Evolutionary conservation across 2,888 invertebrate genomes (phyloP), one percentile per base, ranked within the genome.

Genomic region (Bugula neritina): DNA sequence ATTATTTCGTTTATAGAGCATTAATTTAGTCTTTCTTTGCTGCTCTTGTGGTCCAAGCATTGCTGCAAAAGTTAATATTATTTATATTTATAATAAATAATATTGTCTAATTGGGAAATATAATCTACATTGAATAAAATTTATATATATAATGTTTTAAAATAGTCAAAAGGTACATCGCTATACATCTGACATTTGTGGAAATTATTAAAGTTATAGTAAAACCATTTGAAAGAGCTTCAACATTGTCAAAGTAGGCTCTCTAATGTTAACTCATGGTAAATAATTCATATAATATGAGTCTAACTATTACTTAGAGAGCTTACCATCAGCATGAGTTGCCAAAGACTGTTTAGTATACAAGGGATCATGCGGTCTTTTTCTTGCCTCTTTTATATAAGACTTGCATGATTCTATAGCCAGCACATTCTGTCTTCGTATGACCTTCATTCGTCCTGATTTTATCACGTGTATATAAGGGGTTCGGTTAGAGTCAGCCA

Each of bases 381-480:
- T 57, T n/a, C 23, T 57, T 5, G 57, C 57, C 3, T 57, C 57
- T n/a, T 57, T 27, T 17, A n/a, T 27, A 57, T 57, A 57, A 17
- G 57, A 79, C 69, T 79, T 78, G 31, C 78, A 75, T 17, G 72
- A 58, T 5, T 57, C 43, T 3, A 78, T 78, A 71, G 81, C 81
- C 31, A 80, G 73, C 0, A 82, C 79, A 0, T 74, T 72, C 74
- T 82, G 82, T 29, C 73, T 73, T 5, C 82, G 76, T 13, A 82
- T 79, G 21, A 82, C 81, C 75, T 81, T 82, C 55, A 82, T 80
- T 35, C 72, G 72, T 52, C 82, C 82, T 72, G 81, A 80, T 76
- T 82, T 82, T 13, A 82, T 76, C 3, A 82, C 78, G 72, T 80
- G 79, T 27, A 82, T 72, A 82, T 82, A 82, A 0, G 81, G 80